Conservation (phyloP, 1,140 invertebrate species). For the Temnothorax curvispinosus region DNA sequence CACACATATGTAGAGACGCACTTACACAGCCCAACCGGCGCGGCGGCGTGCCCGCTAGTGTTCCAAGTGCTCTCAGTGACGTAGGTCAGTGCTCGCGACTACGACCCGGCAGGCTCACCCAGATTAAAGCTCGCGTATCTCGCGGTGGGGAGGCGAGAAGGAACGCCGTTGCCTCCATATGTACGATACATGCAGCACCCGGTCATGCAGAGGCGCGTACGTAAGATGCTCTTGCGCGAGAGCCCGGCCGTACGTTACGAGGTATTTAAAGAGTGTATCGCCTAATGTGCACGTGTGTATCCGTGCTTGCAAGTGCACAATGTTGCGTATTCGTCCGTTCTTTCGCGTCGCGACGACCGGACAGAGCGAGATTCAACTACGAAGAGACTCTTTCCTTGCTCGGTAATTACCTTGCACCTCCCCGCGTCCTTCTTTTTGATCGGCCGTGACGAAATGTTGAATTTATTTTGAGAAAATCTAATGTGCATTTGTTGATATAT, state of each 20-base stretch:
- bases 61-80: slow-evolving; percentile 76
- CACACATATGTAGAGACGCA: slow-evolving; percentile 22
- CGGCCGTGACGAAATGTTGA: background rate
- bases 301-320: slow-evolving; percentile 50
- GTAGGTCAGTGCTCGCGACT: slow-evolving; percentile 78
- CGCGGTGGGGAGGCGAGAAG: background rate
- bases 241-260: slow-evolving; percentile 31
- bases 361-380: background rate
- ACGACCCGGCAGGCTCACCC: slow-evolving; percentile 54
- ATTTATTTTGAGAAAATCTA: background rate
- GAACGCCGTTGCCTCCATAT: background rate
- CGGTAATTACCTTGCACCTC: background rate
- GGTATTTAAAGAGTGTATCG: slow-evolving; percentile 56
- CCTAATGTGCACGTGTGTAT: slow-evolving; percentile 42
- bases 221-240: slow-evolving; percentile 56
- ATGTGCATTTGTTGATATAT: background rate
- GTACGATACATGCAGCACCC: slow-evolving; percentile 8
- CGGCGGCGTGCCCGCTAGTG: slow-evolving; percentile 57
- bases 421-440: background rate
- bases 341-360: background rate
- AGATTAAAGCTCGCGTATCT: slow-evolving; percentile 47
- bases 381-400: background rate
- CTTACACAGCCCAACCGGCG: slow-evolving; percentile 30
- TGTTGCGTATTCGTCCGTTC: background rate
- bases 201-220: slow-evolving; percentile 54